Conservation (phyloP, 1,140 invertebrate genomes). For the Notospermus geniculatus region DNA sequence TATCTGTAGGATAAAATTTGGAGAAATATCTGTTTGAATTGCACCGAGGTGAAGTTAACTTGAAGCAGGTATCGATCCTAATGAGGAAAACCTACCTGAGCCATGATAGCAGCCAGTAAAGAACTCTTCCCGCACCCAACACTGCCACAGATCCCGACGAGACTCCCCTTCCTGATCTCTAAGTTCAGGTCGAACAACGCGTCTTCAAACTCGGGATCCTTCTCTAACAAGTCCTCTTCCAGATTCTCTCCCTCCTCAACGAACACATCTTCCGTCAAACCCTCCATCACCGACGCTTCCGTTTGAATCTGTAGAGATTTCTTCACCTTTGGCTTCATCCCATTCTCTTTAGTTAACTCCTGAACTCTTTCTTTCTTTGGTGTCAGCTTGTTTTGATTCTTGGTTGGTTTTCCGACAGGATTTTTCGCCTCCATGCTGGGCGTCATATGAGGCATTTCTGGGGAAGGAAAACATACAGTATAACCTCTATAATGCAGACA, state of each 20-base stretch:
- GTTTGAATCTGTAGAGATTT: neutral
- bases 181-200: slow-evolving; percentile 26
- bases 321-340: neutral
- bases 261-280: neutral
- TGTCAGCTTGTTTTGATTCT: neutral
- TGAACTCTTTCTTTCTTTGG: neutral
- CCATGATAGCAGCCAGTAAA: slow-evolving; percentile 78
- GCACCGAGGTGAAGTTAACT: too few species aligned
- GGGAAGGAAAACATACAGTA: too few species aligned
- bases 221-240: neutral
- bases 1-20: too few species aligned
- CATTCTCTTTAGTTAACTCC: neutral
- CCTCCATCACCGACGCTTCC: neutral
- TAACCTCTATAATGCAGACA: too few species aligned
- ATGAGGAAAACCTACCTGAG: slow-evolving; percentile 67
- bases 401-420: neutral
- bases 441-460: too few species aligned
- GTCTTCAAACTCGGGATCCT: slow-evolving; percentile 1
- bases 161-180: slow-evolving; percentile 54
- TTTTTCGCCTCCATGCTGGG: too few species aligned
- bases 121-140: slow-evolving; percentile 91
- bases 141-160: slow-evolving; percentile 71
- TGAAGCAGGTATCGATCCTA: too few species aligned
- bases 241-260: slow-evolving; percentile 2
- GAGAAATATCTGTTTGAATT: too few species aligned